Evolutionary conservation across 1,140 invertebrate species (phyloP).

Genomic region (Cryptotermes secundus): DNA sequence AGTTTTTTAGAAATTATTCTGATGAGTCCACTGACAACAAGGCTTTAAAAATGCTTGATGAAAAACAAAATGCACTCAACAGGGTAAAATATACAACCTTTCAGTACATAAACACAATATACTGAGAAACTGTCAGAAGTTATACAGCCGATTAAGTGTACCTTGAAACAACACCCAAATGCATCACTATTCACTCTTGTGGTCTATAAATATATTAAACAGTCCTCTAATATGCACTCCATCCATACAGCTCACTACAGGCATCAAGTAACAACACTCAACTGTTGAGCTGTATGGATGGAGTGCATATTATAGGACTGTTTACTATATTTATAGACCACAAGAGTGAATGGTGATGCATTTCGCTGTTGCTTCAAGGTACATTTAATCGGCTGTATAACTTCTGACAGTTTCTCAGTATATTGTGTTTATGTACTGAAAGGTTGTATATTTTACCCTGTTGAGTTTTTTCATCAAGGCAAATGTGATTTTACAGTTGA

Average conservation of each 20-base stretch:
- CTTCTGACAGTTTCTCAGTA: neutral
- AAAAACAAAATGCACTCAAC: neutral
- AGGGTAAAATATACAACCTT: neutral
- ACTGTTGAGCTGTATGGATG: conserved; percentile 21
- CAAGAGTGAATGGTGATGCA: neutral
- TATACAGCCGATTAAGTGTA: neutral
- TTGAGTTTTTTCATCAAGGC: neutral
- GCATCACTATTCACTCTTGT: neutral
- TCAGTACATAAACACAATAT: neutral
- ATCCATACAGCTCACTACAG: conserved; percentile 21
- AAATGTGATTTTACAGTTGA: conserved; percentile 22
- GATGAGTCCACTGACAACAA: neutral
- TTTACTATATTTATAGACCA: conserved; percentile 51
- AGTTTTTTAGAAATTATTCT: neutral
- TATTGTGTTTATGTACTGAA: neutral
- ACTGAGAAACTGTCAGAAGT: neutral
- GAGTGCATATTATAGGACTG: conserved; percentile 39
- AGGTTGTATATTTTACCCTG: neutral
- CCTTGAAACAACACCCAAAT: neutral
- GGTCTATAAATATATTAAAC: conserved; percentile 51
- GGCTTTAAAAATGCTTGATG: neutral
- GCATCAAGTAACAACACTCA: neutral
- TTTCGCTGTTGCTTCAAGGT: neutral
- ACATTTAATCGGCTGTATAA: neutral
- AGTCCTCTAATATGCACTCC: conserved; percentile 38